Base-by-base conservation (phyloP, 2,113 vertebrate species). In the Ibidorhyncha struthersii region DNA sequence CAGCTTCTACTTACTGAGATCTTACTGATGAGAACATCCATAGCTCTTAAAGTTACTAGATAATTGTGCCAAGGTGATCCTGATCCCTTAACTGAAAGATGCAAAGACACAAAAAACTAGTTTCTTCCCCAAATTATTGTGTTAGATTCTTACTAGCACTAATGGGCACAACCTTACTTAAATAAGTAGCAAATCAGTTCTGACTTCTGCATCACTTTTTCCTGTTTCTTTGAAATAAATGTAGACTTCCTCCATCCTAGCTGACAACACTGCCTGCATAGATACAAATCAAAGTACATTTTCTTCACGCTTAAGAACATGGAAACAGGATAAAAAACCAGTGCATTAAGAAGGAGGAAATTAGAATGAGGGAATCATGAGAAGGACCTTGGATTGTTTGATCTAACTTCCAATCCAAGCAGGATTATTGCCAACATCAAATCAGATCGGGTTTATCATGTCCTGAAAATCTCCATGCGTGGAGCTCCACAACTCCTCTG, bases 1-100 rank as follows among this genome's bases (percentile, higher is more conserved):
- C 91, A 94, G 93, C 72, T 94, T 84, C 84, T 96, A 19, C 91
- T 96, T 86, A 79, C 58, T 82, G 82, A 88, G 79, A 82, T 79
- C 86, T 82, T 86, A 92, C 82, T 70, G 76, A 65, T 74, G 52
- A 95, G 86, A 94, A 82, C 43, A 76, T 79, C 73, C 50, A 65
- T 49, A 92, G 83, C 17, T 91, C 56, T 93, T 87, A 82, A 82
- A 58, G 49, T 89, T 87, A 79, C 89, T 41, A 67, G 40, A 32
- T 85, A 85, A 92, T 89, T 89, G 73, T 84, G 43, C 59, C 43
- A 66, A 88, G 43, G 49, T 89, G 73, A 89, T 86, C 34, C 25
- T 79, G 59, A 56, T 84, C 36, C 38, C 65, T 70, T 62, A 91
- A 89, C 20, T 63, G 47, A 81, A 90, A 38, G 45, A 84, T 73